These are phyloP conservation scores for Varanus salvator DNA, from an alignment of 2,113 vertebrate species.

Conservation along the genomic window DNA sequence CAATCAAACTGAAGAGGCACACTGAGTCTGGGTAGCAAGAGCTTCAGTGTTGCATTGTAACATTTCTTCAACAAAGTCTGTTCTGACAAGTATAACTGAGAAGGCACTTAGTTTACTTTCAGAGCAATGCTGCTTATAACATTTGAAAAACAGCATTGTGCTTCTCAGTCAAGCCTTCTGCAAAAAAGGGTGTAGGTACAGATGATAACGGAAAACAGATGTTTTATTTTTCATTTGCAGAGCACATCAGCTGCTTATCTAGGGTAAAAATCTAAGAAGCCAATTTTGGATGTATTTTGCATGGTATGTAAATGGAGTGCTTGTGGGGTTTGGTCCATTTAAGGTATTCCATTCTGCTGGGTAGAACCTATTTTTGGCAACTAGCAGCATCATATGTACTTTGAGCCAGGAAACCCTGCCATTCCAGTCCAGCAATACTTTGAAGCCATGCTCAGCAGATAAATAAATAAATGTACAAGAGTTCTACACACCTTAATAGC, in stretches of 20 bases:
- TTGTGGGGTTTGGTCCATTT: constrained; percentile 20
- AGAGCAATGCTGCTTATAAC: neutral
- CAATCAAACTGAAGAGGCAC: neutral
- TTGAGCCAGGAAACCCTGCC: constrained; percentile 17
- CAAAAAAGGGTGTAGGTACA: neutral
- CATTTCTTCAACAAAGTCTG: neutral
- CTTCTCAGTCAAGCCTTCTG: neutral
- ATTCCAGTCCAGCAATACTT: constrained; percentile 2
- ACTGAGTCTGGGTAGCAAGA: neutral
- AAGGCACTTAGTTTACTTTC: neutral
- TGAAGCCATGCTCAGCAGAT: neutral
- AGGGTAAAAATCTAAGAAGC: constrained; percentile 26
- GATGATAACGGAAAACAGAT: neutral
- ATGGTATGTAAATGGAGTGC: neutral
- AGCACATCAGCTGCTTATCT: neutral
- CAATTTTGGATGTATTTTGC: neutral
- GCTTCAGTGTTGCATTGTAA: neutral
- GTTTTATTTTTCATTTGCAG: constrained; percentile 1
- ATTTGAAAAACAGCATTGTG: neutral
- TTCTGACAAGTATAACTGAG: neutral
- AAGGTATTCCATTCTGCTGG: constrained; percentile 24
- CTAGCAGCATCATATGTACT: constrained; percentile 6
- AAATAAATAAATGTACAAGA: neutral
- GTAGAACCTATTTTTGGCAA: constrained; percentile 33
- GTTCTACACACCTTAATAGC: constrained; percentile 7